phyloP scores from a whole-genome alignment of 1,140 invertebrate genomes.

The Asbolus verrucosus region DNA sequence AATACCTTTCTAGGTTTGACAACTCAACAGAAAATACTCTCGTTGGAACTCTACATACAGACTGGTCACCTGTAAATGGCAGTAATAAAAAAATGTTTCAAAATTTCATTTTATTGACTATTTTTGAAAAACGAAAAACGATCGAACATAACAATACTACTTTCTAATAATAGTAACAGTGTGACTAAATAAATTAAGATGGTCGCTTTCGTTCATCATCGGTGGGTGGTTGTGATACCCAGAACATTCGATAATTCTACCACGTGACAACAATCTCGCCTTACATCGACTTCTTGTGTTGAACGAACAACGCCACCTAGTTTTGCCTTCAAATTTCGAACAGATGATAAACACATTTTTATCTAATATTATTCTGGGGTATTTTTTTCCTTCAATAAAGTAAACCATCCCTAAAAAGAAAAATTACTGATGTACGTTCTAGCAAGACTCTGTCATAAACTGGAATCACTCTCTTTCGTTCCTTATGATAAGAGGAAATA shows the following conservation, averaged over 20 bases:
- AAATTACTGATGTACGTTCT: not conserved
- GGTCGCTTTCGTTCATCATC: conserved; percentile 42
- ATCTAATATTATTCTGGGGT: conserved; percentile 55
- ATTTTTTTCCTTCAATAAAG: conserved; percentile 52
- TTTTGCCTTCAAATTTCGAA: conserved; percentile 44
- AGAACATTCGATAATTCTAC: conserved; percentile 46
- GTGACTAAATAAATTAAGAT: not conserved
- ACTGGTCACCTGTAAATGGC: no score
- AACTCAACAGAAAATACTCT: no score
- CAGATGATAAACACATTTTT: conserved; percentile 15
- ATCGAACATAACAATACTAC: not conserved
- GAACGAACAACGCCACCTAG: conserved; percentile 56
- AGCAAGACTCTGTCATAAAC: no score
- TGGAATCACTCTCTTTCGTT: no score
- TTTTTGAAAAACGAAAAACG: no score
- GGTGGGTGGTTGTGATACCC: conserved; percentile 54
- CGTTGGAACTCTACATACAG: no score
- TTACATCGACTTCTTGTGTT: conserved; percentile 53
- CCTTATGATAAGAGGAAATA: no score
- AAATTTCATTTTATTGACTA: no score
- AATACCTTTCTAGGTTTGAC: no score
- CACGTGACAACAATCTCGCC: conserved; percentile 48
- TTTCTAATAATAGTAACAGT: not conserved
- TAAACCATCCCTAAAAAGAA: conserved; percentile 52
- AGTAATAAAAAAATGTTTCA: no score